These are phyloP conservation scores for Nyctibius bracteatus DNA, from an alignment of 2,113 vertebrate species.

Conservation along the genomic window DNA sequence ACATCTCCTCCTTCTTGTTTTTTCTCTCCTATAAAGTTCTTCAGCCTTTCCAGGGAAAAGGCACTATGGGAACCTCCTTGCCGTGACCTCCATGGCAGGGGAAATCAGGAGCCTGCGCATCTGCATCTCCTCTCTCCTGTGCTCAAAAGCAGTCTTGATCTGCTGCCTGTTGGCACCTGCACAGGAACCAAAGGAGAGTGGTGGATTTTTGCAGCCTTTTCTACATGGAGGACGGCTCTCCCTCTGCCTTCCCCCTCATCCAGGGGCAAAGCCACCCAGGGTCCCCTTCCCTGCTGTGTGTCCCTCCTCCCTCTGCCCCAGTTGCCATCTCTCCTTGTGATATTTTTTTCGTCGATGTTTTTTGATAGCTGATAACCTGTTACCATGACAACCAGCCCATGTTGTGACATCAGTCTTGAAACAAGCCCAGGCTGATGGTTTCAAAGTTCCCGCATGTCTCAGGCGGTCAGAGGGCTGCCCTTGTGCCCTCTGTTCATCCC, in stretches of 20 bases:
- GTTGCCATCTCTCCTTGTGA: neutral
- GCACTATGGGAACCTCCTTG: neutral
- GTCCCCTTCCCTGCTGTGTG: neutral
- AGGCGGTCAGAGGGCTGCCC: neutral
- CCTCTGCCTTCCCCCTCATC: neutral
- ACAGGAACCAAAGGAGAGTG: neutral
- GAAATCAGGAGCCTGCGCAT: neutral
- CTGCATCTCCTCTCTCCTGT: neutral
- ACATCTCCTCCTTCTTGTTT: neutral
- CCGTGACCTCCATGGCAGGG: neutral
- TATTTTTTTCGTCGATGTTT: neutral
- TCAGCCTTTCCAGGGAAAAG: neutral
- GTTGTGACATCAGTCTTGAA: constrained; percentile 28
- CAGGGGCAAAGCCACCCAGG: neutral
- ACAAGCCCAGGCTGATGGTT: neutral
- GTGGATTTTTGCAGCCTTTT: neutral
- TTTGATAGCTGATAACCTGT: constrained; percentile 32
- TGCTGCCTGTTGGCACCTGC: neutral
- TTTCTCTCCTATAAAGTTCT: neutral
- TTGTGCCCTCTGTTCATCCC: neutral
- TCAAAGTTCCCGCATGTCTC: constrained; percentile 26
- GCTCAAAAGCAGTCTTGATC: neutral
- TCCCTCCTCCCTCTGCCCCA: neutral
- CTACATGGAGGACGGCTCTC: neutral
- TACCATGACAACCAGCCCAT: constrained; percentile 35